Base-by-base conservation (phyloP, 2,797 vertebrate genomes). In the Manis javanica region DNA sequence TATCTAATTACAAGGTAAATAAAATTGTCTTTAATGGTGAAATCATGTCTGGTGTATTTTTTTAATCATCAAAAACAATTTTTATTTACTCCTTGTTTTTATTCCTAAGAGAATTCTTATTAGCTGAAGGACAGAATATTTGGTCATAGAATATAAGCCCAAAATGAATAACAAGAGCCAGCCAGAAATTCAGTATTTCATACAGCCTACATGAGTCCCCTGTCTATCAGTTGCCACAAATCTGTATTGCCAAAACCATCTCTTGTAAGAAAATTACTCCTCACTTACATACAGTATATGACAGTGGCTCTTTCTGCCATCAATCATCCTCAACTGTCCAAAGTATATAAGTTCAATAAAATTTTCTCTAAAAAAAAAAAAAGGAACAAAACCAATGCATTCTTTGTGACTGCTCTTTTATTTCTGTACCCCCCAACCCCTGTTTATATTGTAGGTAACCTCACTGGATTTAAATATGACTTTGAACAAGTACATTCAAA, bases 381-480 rank as follows among this genome's bases (percentile, higher is more conserved):
- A 83, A 78, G 34, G 34, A 86, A 2, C 12, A 64, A 88, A 96
- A 83, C 39, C 29, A 61, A 8, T 84, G 42, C 16, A 39, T 81
- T 87, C 34, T 72, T 87, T 90, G 29, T 69, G 72, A 39, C 15
- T 61, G 39, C 26, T 77, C 42, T 68, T 68, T 63, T 57, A 46
- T 34, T 85, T 61, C 34, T 12, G 46, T 46, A 66, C 37, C 79
- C 55, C 31, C 79, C 29, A 46, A 84, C 71, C 42, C 63, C 3
- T 72, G 71, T 84, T 79, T 59, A 51, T 49, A 89, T 19, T 64
- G 11, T 11, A 91, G 34, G 31, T 34, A 86, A 83, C 42, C 12
- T 92, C 1, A 84, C 12, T 83, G 37, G 19, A 79, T 64, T 84
- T 75, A 87, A 87, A 82, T 79, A 93, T 24, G 15, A 96, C 31